phyloP scores from a whole-genome alignment of 2,888 invertebrate genomes.

The Cantharis rufa region DNA sequence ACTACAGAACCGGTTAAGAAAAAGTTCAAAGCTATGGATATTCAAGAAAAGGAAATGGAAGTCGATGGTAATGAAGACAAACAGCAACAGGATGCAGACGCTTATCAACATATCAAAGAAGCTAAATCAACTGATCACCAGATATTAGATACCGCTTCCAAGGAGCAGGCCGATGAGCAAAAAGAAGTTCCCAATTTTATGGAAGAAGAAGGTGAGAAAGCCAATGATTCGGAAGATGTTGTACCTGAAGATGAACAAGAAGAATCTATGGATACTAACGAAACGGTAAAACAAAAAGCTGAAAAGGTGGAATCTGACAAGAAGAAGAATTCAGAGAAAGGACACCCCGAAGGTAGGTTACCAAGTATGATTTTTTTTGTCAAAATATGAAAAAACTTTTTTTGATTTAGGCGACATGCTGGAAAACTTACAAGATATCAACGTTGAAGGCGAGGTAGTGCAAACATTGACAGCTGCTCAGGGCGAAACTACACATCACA shows the following conservation, averaged over 20 bases:
- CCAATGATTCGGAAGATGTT: slow-evolving; percentile 61
- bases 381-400: background rate
- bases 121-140: slow-evolving; percentile 75
- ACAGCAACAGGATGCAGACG: slow-evolving; percentile 50
- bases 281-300: slow-evolving; percentile 50
- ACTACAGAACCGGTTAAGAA: slow-evolving; percentile 67
- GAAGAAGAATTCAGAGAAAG: slow-evolving; percentile 58
- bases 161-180: slow-evolving; percentile 74
- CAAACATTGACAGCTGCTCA: slow-evolving; percentile 69
- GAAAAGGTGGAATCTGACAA: slow-evolving; percentile 57
- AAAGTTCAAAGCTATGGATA: slow-evolving; percentile 62
- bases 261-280: slow-evolving; percentile 48
- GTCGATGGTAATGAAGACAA: slow-evolving; percentile 58
- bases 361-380: background rate
- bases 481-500: slow-evolving; percentile 80
- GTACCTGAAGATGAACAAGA: slow-evolving; percentile 48
- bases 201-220: slow-evolving; percentile 63
- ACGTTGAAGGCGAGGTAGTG: slow-evolving; percentile 76
- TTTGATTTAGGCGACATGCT: slow-evolving; percentile 44
- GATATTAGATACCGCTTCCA: slow-evolving; percentile 75
- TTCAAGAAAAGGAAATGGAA: slow-evolving; percentile 51
- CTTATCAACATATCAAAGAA: slow-evolving; percentile 85
- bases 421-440: slow-evolving; percentile 57
- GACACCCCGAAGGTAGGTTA: slow-evolving; percentile 49
- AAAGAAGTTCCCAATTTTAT: slow-evolving; percentile 62